These are phyloP conservation scores for Desmophyllum pertusum DNA, from an alignment of 92 coral and sea anemone species.

Conservation along the genomic window DNA sequence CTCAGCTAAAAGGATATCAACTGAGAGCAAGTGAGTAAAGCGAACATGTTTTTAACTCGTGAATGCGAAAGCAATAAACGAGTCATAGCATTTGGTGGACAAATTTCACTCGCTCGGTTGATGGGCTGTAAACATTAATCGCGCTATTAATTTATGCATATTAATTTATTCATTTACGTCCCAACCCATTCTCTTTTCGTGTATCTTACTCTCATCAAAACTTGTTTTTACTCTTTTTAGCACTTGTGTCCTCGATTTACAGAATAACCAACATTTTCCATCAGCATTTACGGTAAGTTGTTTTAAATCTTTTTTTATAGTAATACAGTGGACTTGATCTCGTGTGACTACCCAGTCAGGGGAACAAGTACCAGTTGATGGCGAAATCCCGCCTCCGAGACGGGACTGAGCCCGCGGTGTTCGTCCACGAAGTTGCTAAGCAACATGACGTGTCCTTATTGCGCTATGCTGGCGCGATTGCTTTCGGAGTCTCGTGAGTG, in stretches of 20 bases:
- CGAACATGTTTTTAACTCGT: not conserved
- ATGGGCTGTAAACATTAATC: too few species aligned
- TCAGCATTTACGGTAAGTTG: slow-evolving; percentile 82
- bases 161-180: not conserved
- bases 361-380: too few species aligned
- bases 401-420: too few species aligned
- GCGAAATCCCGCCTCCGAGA: too few species aligned
- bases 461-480: too few species aligned
- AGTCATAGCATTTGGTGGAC: too few species aligned
- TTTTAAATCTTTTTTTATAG: not conserved
- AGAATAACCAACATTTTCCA: slow-evolving; percentile 91
- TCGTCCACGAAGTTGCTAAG: too few species aligned
- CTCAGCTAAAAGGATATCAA: slow-evolving; percentile 78
- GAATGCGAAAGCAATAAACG: too few species aligned
- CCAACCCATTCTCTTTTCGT: not conserved
- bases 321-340: not conserved
- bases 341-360: not conserved
- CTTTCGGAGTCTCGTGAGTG: too few species aligned
- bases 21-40: slow-evolving; percentile 71
- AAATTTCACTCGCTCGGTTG: too few species aligned
- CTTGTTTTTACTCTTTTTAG: slow-evolving; percentile 40
- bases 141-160: too few species aligned
- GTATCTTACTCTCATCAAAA: not conserved
- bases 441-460: too few species aligned
- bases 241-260: slow-evolving; percentile 86